phyloP scores from a whole-genome alignment of 2,797 vertebrate species.

The Denticeps clupeoides region DNA sequence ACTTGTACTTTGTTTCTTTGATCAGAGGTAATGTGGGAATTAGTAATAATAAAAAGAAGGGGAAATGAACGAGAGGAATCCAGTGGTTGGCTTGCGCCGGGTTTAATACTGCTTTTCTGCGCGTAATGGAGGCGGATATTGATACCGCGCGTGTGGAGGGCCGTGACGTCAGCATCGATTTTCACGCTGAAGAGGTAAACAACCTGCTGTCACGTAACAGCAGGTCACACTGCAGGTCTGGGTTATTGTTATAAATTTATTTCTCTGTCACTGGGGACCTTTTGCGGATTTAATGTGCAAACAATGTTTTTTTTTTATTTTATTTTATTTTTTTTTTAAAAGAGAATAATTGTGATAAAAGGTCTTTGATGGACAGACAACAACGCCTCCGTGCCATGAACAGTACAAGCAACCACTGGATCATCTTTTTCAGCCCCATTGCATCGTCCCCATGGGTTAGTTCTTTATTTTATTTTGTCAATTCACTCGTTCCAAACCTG shows the following conservation, averaged over 20 bases:
- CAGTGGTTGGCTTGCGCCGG: slow-evolving; percentile 46
- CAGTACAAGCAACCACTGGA: slow-evolving; percentile 48
- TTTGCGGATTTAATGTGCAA: no score
- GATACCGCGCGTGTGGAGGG: slow-evolving; percentile 10
- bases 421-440: slow-evolving; percentile 40
- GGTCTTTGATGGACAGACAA: slow-evolving; percentile 19
- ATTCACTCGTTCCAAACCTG: slow-evolving; percentile 50
- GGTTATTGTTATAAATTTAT: no score
- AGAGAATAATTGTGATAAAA: slow-evolving; percentile 7
- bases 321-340: no score
- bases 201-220: slow-evolving; percentile 18
- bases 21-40: slow-evolving; percentile 40
- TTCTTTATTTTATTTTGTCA: slow-evolving; percentile 34
- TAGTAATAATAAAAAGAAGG: no score
- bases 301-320: no score
- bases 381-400: slow-evolving; percentile 20
- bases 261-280: no score
- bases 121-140: not conserved
- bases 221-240: slow-evolving; percentile 22
- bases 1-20: no score
- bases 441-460: slow-evolving; percentile 40
- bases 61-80: slow-evolving; percentile 40
- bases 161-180: slow-evolving; percentile 1
- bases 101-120: slow-evolving; percentile 11
- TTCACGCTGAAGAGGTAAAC: slow-evolving; percentile 23